These are phyloP conservation scores for Myiopsitta monachus DNA, from an alignment of 2,113 vertebrate genomes.

Conservation along the genomic window DNA sequence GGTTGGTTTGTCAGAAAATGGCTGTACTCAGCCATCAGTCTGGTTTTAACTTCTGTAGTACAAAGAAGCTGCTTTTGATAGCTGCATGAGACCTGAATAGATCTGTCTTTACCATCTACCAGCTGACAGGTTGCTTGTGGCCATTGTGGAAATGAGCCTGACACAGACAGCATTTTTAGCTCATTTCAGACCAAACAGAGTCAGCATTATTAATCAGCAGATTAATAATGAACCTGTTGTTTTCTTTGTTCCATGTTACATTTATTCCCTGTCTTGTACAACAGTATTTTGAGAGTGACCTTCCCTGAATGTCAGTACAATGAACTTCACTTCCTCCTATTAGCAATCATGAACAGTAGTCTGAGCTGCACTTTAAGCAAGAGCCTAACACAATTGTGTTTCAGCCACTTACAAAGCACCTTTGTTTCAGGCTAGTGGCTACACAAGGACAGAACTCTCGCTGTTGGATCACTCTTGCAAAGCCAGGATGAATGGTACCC, in stretches of 20 bases:
- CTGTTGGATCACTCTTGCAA: conserved; percentile 88
- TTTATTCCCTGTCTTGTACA: conserved; percentile 10
- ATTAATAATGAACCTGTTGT: conserved; percentile 55
- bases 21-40: neutral
- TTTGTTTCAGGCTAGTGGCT: conserved; percentile 80
- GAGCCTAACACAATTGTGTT: neutral
- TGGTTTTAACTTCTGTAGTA: neutral
- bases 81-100: neutral
- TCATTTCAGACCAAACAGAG: conserved; percentile 1
- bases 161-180: neutral
- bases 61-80: neutral
- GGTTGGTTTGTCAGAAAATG: neutral
- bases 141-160: neutral
- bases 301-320: conserved; percentile 33
- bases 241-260: conserved; percentile 2
- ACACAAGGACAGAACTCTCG: conserved; percentile 82
- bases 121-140: conserved; percentile 16
- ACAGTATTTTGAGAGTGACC: conserved; percentile 60
- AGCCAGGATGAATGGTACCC: conserved; percentile 87
- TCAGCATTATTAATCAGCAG: conserved; percentile 26
- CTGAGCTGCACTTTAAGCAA: neutral
- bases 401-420: neutral
- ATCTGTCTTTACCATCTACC: neutral
- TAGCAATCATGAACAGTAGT: neutral
- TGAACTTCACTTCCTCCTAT: conserved; percentile 18